Evolutionary conservation across 53 echinoderm and acorn worm species (phyloP).

Genomic region (Echinometra lucunter): DNA sequence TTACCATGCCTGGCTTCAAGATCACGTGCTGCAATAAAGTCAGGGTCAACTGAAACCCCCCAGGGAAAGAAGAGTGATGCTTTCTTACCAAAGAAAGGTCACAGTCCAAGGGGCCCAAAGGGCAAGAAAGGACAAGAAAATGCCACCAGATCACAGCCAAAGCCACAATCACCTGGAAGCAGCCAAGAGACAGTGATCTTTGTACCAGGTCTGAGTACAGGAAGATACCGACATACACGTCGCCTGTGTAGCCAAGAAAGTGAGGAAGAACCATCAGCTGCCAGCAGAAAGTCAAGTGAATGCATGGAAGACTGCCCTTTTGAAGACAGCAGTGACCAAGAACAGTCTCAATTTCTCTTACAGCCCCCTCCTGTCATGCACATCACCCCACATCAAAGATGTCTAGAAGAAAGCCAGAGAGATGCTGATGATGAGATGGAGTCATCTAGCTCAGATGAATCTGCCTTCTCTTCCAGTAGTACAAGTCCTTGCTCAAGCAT

Average conservation of each 20-base stretch:
- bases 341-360: background rate
- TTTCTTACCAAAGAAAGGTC: background rate
- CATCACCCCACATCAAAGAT: background rate
- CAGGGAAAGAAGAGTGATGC: background rate
- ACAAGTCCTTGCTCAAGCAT: background rate
- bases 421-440: background rate
- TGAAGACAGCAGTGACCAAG: background rate
- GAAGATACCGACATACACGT: background rate
- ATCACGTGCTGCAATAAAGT: background rate
- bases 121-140: background rate
- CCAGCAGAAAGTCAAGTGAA: background rate
- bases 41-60: background rate
- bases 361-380: background rate
- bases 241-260: constrained; percentile 7
- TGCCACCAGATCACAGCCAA: background rate
- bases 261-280: background rate
- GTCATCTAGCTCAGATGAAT: background rate
- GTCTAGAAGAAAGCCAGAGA: background rate
- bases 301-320: background rate
- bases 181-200: background rate
- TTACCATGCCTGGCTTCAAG: background rate
- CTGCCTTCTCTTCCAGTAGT: background rate
- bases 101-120: background rate
- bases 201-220: background rate
- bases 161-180: background rate